These are phyloP conservation scores for Conus ventricosus DNA, from an alignment of 1,140 invertebrate genomes.

Conservation along the genomic window DNA sequence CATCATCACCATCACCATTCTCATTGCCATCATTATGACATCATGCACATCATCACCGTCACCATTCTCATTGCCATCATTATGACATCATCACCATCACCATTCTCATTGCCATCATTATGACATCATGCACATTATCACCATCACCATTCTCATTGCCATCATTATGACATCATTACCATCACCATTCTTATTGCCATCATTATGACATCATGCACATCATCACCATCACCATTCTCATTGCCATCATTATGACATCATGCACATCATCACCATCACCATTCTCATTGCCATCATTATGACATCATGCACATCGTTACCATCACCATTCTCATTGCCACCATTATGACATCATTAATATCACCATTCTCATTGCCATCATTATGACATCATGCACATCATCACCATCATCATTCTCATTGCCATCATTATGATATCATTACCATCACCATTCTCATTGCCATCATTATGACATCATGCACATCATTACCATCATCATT, in stretches of 20 bases:
- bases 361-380: not conserved
- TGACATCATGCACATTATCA: too few species aligned
- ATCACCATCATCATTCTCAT: not conserved
- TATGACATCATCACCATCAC: constrained; percentile 12
- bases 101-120: not conserved
- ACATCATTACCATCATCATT: not conserved
- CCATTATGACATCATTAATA: not conserved
- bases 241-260: too few species aligned
- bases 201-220: too few species aligned
- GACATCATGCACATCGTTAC: too few species aligned
- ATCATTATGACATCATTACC: not conserved
- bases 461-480: too few species aligned
- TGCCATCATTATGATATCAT: not conserved
- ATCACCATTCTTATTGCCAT: not conserved
- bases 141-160: not conserved
- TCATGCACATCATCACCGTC: not conserved
- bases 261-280: not conserved
- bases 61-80: not conserved
- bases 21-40: constrained; percentile 14
- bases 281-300: not conserved
- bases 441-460: not conserved
- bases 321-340: not conserved
- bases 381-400: too few species aligned
- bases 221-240: not conserved
- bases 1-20: not conserved